Evolutionary conservation across 2,113 vertebrate genomes (phyloP), one percentile per base, ranked within the genome.

Genomic region (Paralichthys olivaceus): DNA sequence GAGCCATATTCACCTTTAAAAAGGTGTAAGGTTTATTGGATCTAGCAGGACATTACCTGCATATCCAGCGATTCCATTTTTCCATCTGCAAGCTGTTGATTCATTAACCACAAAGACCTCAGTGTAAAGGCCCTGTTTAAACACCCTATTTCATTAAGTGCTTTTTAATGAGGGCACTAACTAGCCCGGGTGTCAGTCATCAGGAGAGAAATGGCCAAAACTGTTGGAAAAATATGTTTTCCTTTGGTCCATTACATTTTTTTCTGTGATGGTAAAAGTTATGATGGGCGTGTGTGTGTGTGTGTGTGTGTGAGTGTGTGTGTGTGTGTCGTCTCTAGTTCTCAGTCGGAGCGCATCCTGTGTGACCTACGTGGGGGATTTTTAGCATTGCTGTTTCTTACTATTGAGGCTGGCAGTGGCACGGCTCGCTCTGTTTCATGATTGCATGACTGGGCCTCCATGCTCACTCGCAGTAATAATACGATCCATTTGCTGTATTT

Each of bases 61-160:
- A 29, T 81, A 77, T 86, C 89, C 87, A 87, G 78, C 87, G 76
- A 85, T 89, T 86, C 67, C 59, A 75, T 86, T 90, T 90, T 89
- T 87, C 89, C 89, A 17, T 89, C 79, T 72, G 69, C 37, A 7
- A 76, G 25, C 59, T 51, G 78, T 87, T 58, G 81, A 91, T 77
- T 91, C 84, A 90, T 90, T 85, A 91, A 82, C 88, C 86, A 92
- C 91, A 91, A 90, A 90, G 86, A 75, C 79, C 84, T 87, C 78
- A 92, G 83, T 91, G 86, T 91, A 79, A 84, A 85, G 72, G 23
- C 57, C 65, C 70, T 69, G 64, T 91, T 90, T 92, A 90, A 89
- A 91, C 87, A 92, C 87, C 87, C 90, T 84, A 85, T 92, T 94
- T 92, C 89, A 90, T 89, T 89, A 90, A 91, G 83, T 86, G 80